Evolutionary conservation across 2,888 invertebrate genomes (phyloP).

Genomic region (Digitonthophagus gazella): DNA sequence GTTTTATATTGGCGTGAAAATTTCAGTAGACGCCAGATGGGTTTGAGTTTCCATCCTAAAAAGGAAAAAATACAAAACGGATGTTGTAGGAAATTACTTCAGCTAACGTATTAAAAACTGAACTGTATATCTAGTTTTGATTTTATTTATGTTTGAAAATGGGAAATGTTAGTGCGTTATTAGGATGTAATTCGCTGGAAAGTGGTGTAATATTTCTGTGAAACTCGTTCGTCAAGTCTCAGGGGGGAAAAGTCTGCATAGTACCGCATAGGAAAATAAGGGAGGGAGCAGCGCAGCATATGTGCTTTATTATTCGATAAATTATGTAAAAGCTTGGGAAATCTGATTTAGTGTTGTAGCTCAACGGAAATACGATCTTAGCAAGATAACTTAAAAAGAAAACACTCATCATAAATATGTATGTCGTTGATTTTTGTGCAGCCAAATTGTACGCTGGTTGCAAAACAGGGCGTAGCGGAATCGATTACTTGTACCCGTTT

Average conservation of each 20-base stretch:
- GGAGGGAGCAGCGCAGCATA: background rate
- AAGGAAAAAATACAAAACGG: too few species aligned
- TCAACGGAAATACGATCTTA: background rate
- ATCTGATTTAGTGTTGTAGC: background rate
- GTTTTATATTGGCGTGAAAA: background rate
- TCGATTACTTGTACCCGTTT: background rate
- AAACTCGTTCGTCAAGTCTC: background rate
- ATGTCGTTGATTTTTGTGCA: background rate
- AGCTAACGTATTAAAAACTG: too few species aligned
- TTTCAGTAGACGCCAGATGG: background rate
- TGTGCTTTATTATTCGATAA: background rate
- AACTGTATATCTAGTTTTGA: background rate
- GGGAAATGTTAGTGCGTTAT: background rate
- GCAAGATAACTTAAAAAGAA: background rate
- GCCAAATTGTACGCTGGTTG: too few species aligned
- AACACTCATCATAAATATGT: background rate
- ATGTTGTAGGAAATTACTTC: too few species aligned
- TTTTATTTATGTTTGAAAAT: background rate
- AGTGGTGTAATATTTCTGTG: background rate
- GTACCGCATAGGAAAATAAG: background rate
- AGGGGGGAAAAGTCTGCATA: background rate
- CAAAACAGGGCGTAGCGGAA: background rate
- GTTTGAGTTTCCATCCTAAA: background rate
- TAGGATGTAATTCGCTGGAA: background rate
- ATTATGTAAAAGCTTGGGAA: background rate